Base-by-base conservation (phyloP, 1,140 invertebrate species). In the Dolichoris vasculosae region DNA sequence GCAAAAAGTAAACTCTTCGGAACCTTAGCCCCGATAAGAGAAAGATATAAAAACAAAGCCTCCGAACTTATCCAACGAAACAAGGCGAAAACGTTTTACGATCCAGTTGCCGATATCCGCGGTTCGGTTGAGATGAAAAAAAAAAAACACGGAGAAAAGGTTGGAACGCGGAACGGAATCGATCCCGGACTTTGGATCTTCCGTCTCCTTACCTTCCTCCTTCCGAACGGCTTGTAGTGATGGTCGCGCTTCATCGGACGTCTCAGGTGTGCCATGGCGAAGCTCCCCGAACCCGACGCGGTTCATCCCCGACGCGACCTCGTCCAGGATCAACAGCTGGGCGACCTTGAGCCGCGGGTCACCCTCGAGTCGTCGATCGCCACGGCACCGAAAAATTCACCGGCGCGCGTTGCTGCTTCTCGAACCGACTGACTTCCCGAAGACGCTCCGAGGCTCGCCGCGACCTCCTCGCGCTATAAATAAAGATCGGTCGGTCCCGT, bases 401-500 rank as follows among this genome's bases (percentile, higher is more conserved):
- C 26, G 79, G 23, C 26, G n/a, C 17, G 35, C 7, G 51, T 35
- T 59, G 23, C 55, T 59, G 23, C 55, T 59, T 0, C 67, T 40
- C 67, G n/a, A 17, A 35, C 30, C 26, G 26, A 73, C 69, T 43
- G 2, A 71, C 32, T 38, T 1, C 30, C 23, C 69, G 69, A 87
- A 88, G 88, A 59, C 55, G 88, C 91, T 92, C 92, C 91, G 91
- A 90, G 92, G 91, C 90, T 88, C 89, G 90, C 87, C 89, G 84
- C 40, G 90, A 90, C 91, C 91, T 91, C 92, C 92, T 89, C 91
- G 86, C 86, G 73, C 92, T 93, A 93, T 93, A 92, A 93, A 93
- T 93, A 93, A 92, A 92, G 89, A 87, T 89, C 76, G 59, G 83
- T 76, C 43, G 46, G 38, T 51, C 23, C 26, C 48, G 88, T 90